A percentile compares a stretch with the other conserved stretches of the same genome.
Conservation (phyloP, 2,888 invertebrate genomes). For the Troides oblongomaculatus region DNA sequence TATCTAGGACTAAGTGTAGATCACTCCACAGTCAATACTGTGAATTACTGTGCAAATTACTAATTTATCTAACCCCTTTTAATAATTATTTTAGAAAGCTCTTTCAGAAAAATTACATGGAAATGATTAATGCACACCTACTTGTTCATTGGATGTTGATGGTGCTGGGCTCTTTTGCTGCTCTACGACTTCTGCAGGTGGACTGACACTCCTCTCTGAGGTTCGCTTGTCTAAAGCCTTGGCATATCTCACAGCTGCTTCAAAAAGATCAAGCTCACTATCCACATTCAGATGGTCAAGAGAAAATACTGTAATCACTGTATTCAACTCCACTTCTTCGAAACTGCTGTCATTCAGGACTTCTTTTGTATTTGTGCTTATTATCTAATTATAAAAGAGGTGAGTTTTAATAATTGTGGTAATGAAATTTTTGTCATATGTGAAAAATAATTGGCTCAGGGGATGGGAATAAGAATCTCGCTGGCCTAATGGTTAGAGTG, state of each 20-base stretch:
- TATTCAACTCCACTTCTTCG: conserved; percentile 87
- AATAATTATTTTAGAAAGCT: neutral
- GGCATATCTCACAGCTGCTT: conserved; percentile 82
- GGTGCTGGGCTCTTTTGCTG: conserved; percentile 61
- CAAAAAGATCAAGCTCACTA: conserved; percentile 88
- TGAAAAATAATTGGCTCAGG: no score
- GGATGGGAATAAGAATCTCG: no score
- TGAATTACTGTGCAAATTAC: neutral
- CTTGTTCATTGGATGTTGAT: conserved; percentile 62
- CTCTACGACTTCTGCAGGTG: conserved; percentile 50
- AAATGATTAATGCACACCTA: conserved; percentile 22
- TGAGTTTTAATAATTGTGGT: no score
- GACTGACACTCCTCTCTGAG: conserved; percentile 54
- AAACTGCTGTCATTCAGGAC: conserved; percentile 88
- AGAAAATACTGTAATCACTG: conserved; percentile 87
- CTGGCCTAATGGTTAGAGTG: no score
- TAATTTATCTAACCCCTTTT: neutral
- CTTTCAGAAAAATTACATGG: neutral
- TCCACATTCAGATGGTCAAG: conserved; percentile 86
- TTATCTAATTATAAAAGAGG: conserved; percentile 78
- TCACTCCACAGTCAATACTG: no score
- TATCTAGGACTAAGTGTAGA: no score
- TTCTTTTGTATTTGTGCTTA: conserved; percentile 87
- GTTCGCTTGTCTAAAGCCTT: conserved; percentile 61
- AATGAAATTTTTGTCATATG: no score